Conservation (phyloP, 2,797 vertebrate genomes). For the Oryzias sinensis region DNA sequence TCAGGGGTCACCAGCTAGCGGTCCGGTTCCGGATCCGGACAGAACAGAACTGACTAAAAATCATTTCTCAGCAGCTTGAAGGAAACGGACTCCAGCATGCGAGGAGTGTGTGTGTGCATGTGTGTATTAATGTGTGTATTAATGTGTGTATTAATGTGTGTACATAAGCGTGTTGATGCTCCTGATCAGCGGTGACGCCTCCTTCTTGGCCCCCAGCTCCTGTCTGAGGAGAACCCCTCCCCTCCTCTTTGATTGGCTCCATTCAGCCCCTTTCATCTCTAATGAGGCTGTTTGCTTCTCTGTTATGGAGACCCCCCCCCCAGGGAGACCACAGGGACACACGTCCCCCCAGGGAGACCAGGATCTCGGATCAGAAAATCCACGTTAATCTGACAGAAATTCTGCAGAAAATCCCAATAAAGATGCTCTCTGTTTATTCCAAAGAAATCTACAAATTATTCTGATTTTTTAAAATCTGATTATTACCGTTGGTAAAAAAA, state of each 20-base stretch:
- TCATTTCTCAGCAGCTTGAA: no score
- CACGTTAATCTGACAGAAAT: no score
- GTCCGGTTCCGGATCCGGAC: no score
- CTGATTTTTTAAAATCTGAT: no score
- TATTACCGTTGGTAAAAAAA: no score
- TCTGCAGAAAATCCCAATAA: no score
- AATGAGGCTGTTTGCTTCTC: slow-evolving; percentile 81
- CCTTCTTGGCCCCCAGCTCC: slow-evolving; percentile 39
- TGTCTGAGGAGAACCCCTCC: slow-evolving; percentile 64
- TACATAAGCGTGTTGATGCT: slow-evolving; percentile 5
- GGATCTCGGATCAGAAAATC: neutral
- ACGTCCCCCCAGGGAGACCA: slow-evolving; percentile 13
- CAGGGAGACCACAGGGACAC: slow-evolving; percentile 16
- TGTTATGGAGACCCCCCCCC: slow-evolving; percentile 70
- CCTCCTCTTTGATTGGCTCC: slow-evolving; percentile 74
- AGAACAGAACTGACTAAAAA: no score
- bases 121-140: neutral
- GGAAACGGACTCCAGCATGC: no score
- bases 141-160: neutral
- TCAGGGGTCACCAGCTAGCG: no score
- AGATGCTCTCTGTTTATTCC: no score
- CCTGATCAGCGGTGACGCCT: slow-evolving; percentile 8
- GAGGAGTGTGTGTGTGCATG: no score
- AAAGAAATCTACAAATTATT: no score
- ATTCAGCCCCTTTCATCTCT: slow-evolving; percentile 79